phyloP scores from a whole-genome alignment of 2,888 invertebrate species.

The Urechis unicinctus region DNA sequence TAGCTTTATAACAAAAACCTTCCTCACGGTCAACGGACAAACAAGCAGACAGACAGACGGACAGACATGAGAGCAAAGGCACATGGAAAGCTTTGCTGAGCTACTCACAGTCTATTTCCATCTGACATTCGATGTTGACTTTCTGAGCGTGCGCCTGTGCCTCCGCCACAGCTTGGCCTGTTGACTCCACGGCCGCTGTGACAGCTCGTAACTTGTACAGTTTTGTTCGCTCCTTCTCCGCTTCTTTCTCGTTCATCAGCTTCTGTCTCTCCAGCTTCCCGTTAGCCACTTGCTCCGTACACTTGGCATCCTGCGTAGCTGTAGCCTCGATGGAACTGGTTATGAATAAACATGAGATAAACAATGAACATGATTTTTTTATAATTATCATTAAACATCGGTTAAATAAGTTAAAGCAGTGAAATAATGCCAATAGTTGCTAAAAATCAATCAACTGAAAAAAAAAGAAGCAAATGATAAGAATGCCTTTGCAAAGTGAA shows the following conservation, averaged over 20 bases:
- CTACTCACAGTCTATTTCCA: constrained; percentile 40
- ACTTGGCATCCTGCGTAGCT: constrained; percentile 37
- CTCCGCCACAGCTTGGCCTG: constrained; percentile 43
- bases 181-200: constrained; percentile 37
- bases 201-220: constrained; percentile 33
- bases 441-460: no score
- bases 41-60: no score
- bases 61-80: no score
- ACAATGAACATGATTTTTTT: neutral
- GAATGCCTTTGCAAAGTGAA: neutral
- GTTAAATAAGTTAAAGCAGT: no score
- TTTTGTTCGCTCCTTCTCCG: constrained; percentile 34
- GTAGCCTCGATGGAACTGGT: constrained; percentile 37
- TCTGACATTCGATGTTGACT: constrained; percentile 35
- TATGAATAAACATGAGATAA: neutral
- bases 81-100: no score
- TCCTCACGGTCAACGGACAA: no score
- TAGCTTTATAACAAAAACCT: no score
- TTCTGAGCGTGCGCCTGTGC: constrained; percentile 40
- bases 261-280: constrained; percentile 42
- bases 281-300: constrained; percentile 35
- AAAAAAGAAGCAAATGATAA: no score
- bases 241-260: constrained; percentile 34
- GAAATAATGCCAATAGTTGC: no score
- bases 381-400: no score